Percentiles rank a stretch among this genome's conserved stretches.
These are phyloP conservation scores for Chloroclysta siterata DNA, from an alignment of 2,888 invertebrate genomes.

Conservation along the genomic window DNA sequence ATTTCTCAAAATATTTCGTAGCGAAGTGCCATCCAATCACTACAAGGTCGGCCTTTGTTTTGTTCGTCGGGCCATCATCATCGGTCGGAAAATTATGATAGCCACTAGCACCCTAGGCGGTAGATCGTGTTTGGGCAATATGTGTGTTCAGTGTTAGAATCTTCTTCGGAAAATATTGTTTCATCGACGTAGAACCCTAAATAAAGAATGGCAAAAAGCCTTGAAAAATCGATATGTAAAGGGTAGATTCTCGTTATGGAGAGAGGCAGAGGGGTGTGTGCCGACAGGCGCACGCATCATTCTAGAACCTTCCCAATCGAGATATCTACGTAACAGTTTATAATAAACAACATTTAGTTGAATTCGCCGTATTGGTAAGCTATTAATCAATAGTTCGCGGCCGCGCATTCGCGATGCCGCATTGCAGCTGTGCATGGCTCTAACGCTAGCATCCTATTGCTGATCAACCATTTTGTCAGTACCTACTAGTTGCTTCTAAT, in stretches of 20 bases:
- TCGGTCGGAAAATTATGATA: no score
- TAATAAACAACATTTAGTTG: background rate
- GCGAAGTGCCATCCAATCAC: no score
- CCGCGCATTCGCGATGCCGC: slow-evolving; percentile 19
- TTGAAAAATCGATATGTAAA: background rate
- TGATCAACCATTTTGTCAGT: background rate
- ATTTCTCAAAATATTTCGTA: no score
- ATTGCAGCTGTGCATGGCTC: slow-evolving; percentile 19
- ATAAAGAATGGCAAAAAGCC: background rate
- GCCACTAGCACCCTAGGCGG: no score
- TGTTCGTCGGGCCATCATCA: no score
- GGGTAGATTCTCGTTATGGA: background rate
- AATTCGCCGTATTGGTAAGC: slow-evolving; percentile 7
- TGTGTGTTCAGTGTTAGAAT: no score
- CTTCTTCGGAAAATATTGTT: no score
- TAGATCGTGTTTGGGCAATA: no score
- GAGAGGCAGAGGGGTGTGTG: background rate
- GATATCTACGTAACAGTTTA: background rate
- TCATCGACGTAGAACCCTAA: no score
- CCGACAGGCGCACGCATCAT: slow-evolving; percentile 1
- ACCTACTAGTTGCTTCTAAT: slow-evolving; percentile 5
- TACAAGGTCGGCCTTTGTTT: no score
- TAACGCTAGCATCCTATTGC: background rate
- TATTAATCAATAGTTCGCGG: slow-evolving; percentile 21
- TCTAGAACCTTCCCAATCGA: background rate